These are phyloP conservation scores for Ambastaia sidthimunki DNA, from an alignment of 2,797 vertebrate genomes.

Conservation along the genomic window DNA sequence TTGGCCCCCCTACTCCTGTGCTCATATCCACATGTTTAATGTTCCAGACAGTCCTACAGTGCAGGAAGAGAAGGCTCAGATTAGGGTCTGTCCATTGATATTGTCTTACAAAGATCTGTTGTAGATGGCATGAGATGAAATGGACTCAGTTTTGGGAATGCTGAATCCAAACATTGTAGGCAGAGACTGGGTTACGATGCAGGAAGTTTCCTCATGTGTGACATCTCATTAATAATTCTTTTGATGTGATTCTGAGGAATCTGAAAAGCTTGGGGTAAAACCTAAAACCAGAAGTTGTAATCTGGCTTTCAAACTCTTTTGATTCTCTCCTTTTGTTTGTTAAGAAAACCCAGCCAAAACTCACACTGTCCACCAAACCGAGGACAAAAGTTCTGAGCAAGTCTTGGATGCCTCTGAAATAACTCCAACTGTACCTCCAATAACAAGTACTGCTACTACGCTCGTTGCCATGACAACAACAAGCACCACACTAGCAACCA, in stretches of 20 bases:
- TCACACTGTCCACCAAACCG: slow-evolving; percentile 70
- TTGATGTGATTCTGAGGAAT: slow-evolving; percentile 57
- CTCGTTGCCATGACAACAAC: slow-evolving; percentile 51
- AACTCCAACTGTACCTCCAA: slow-evolving; percentile 43
- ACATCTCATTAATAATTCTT: slow-evolving; percentile 59
- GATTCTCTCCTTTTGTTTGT: slow-evolving; percentile 20
- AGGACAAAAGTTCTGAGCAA: slow-evolving; percentile 70
- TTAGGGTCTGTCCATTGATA: slow-evolving; percentile 31
- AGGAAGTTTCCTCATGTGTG: slow-evolving; percentile 56
- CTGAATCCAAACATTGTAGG: slow-evolving; percentile 45
- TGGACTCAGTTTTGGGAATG: slow-evolving; percentile 45
- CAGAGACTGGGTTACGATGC: slow-evolving; percentile 51
- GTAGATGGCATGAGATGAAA: slow-evolving; percentile 58
- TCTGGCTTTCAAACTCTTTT: slow-evolving; percentile 10
- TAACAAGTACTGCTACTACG: slow-evolving; percentile 52
- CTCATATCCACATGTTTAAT: slow-evolving; percentile 38
- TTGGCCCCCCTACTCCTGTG: slow-evolving; percentile 5
- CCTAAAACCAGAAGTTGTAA: slow-evolving; percentile 38
- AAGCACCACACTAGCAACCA: slow-evolving; percentile 32
- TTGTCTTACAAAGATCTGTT: slow-evolving; percentile 54
- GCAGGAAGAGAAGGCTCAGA: slow-evolving; percentile 51
- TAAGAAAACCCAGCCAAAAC: slow-evolving; percentile 77
- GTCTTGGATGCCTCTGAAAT: slow-evolving; percentile 69
- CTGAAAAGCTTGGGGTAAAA: slow-evolving; percentile 38
- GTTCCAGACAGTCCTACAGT: slow-evolving; percentile 49